Percentiles rank a stretch among this genome's conserved stretches.
These are phyloP conservation scores for Scytalopus superciliaris DNA, from an alignment of 2,113 vertebrate genomes.

Conservation along the genomic window DNA sequence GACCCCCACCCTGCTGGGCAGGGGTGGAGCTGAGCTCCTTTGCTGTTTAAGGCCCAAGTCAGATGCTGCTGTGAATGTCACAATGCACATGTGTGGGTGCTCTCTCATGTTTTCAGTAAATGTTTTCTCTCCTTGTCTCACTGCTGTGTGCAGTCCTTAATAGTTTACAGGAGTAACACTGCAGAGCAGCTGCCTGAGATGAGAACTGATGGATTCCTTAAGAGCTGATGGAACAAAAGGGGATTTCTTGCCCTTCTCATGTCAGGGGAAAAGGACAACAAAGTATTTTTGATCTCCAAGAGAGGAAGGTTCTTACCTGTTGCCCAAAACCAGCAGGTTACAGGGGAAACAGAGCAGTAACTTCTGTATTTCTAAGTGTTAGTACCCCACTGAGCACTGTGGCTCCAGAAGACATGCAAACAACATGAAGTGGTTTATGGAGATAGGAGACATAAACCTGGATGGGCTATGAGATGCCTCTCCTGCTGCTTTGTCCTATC, in stretches of 20 bases:
- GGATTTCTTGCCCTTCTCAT: background rate
- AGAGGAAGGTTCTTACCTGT: background rate
- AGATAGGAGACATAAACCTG: background rate
- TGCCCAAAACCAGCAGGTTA: background rate
- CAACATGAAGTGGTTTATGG: background rate
- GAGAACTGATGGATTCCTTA: background rate
- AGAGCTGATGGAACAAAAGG: background rate
- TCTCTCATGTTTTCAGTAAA: accelerated
- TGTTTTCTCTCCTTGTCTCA: background rate
- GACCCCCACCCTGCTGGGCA: background rate
- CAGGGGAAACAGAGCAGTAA: background rate
- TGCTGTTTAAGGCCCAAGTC: background rate
- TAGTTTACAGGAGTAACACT: background rate
- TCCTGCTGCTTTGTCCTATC: background rate
- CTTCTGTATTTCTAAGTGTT: background rate
- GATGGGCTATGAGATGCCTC: background rate
- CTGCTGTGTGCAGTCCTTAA: background rate
- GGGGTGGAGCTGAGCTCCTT: no score
- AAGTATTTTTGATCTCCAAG: background rate
- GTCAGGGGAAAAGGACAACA: background rate
- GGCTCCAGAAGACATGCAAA: background rate
- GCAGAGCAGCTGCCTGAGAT: background rate
- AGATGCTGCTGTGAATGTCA: background rate
- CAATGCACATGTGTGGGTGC: no score
- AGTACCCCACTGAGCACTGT: background rate